Conservation (phyloP, 2,888 invertebrate genomes). For the Nowickia ferox region DNA sequence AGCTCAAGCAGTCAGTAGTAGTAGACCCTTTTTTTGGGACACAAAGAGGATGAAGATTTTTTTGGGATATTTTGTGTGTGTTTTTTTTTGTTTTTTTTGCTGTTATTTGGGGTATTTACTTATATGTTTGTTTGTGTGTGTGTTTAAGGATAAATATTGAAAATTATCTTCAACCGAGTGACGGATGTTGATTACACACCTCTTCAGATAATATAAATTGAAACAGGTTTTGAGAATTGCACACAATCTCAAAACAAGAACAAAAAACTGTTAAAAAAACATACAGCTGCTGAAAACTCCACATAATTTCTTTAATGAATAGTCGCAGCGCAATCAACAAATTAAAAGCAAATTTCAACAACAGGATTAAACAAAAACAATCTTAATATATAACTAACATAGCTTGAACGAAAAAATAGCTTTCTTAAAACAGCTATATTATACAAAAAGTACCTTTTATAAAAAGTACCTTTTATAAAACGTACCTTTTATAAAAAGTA, state of each 20-base stretch:
- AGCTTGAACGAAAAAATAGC: too few species aligned
- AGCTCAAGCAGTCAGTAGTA: conserved; percentile 7
- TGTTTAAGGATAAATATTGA: conserved; percentile 60
- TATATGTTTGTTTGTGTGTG: conserved; percentile 27
- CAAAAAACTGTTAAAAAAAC: conserved; percentile 41
- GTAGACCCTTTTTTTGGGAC: conserved; percentile 62
- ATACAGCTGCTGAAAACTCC: conserved; percentile 67
- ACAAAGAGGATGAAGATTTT: conserved; percentile 63
- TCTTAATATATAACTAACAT: neutral
- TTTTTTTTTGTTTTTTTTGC: conserved; percentile 26
- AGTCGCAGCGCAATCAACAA: neutral
- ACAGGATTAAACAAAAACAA: conserved; percentile 20
- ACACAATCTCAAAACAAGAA: conserved; percentile 6
- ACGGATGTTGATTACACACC: conserved; percentile 77
- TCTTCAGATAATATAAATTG: conserved; percentile 58
- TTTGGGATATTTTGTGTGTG: conserved; percentile 21
- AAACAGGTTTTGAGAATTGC: conserved; percentile 56
- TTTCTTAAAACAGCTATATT: too few species aligned
- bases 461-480: too few species aligned
- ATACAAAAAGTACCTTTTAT: too few species aligned
- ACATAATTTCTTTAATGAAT: conserved; percentile 33
- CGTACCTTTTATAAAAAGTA: too few species aligned
- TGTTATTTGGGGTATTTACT: conserved; percentile 36
- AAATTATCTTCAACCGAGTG: conserved; percentile 70
- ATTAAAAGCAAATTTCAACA: conserved; percentile 71